phyloP scores from a whole-genome alignment of 2,888 invertebrate genomes.

The Yponomeuta sedellus region DNA sequence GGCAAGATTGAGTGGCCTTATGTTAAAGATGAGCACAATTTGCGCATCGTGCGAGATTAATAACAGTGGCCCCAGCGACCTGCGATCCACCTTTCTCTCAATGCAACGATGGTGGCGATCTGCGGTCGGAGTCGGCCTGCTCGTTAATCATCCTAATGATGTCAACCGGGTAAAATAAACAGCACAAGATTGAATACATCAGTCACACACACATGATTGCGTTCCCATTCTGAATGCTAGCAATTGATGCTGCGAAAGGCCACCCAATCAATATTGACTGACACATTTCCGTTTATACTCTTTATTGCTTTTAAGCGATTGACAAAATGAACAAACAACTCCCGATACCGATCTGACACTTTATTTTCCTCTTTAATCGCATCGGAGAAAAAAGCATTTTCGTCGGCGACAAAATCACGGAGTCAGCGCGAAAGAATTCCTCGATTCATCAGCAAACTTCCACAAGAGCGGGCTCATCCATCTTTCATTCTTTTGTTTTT shows the following conservation, averaged over 20 bases:
- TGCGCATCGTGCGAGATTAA: constrained; percentile 30
- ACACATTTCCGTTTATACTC: background rate
- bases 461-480: constrained; percentile 29
- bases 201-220: constrained; percentile 22
- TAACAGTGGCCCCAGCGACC: constrained; percentile 30
- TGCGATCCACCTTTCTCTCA: constrained; percentile 39
- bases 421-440: background rate
- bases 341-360: background rate
- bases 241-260: background rate
- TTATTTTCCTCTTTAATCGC: constrained; percentile 1
- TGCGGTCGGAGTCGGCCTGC: constrained; percentile 21
- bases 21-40: constrained; percentile 24
- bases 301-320: background rate
- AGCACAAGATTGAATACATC: background rate
- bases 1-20: constrained; percentile 27
- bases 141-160: constrained; percentile 41
- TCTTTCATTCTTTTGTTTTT: constrained; percentile 31
- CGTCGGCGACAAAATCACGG: background rate
- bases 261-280: background rate
- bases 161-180: constrained; percentile 31
- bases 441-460: constrained; percentile 18
- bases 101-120: constrained; percentile 25
- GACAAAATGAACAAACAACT: background rate
- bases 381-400: background rate
- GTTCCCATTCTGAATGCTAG: background rate